Evolutionary conservation across 2,888 invertebrate genomes (phyloP), one percentile per base, ranked within the genome.

Genomic region (Dolomedes plantarius): DNA sequence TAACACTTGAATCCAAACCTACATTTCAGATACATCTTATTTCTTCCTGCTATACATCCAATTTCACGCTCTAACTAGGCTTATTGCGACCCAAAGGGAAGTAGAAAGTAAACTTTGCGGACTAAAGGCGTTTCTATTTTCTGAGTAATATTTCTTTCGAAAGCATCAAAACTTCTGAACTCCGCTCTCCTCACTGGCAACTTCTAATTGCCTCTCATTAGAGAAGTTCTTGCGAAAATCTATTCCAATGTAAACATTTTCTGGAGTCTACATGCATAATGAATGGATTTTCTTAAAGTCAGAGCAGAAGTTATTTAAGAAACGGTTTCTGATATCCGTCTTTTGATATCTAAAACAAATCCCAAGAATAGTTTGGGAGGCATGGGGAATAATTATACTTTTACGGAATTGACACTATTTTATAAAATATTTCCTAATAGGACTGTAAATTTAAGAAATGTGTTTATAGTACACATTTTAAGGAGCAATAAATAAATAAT

Each of bases 181-280:
- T 56, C 56, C 16, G 16, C 7, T 46, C 46, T 46, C 36, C 6
- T 16, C 7, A 2, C 56, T 62, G 28, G 36, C 73, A 6, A 39
- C 27, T 65, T 28, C 65, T 75, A 75, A 75, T 75, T 75, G 56
- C 56, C 56, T 56, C 56, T 56, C 56, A 56, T 56, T 56, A 56
- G 56, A 56, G 56, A 56, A 23, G 19, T 56, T 23, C 56, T 56
- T 56, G 56, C 19, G 56, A 23, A 56, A 23, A 56, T 56, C 19
- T 23, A 23, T 56, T 23, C 23, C 56, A 56, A 56, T 56, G 56
- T 23, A 56, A 56, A 56, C 75, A 65, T 41, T 65, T 65, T 19
- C 41, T 65, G 5, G n/a, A 65, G 16, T 7, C 0, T 23, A 11
- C 13, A 13, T 32, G 75, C 19, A 75, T 75, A 75, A 75, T 65